Base-by-base conservation (phyloP, 1,140 invertebrate genomes). In the Drosophila lowei region DNA sequence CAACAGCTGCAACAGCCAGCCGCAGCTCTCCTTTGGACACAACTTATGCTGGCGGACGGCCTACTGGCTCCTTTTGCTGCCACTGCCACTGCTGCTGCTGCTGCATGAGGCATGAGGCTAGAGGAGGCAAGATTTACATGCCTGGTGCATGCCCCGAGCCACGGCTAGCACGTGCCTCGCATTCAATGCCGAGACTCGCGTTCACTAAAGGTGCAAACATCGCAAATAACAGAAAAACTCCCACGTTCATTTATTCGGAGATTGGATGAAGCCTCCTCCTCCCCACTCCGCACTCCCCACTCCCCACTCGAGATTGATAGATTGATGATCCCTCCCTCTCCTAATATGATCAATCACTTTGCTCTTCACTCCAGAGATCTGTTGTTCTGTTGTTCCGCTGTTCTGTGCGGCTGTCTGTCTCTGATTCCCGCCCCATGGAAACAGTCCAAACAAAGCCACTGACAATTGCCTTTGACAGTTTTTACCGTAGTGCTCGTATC, bases 401-500 rank as follows among this genome's bases (percentile, higher is more conserved):
- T 46, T 50, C 59, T 34, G 44, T 58, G 43, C 30, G 18, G 23
- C 23, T 23, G 44, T 57, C 18, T 49, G 56, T 52, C 66, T 58
- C 60, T 62, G 48, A 70, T 72, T 57, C 28, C 21, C 66, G 28
- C 58, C 47, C 56, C 8, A 38, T 60, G 11, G 38, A 15, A 41
- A n/a, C 16, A 76, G 43, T 30, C 25, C 48, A 65, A 60, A 86
- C 83, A 86, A 83, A 83, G 84, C 48, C 71, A 47, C 43, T 61
- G 57, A 83, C 78, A 88, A 86, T 86, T 79, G 84, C 78, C 74
- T 68, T 77, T 85, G 81, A 85, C 81, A 86, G 81, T 77, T 84
- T 83, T 72, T 79, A 79, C 71, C 63, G 78, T 78, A 72, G 67
- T 5, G 5, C 23, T 25, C 23, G 4, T 71, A 71, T 64, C 63